Base-by-base conservation (phyloP, 2,797 vertebrate species). In the Melanotaenia pygmaea region DNA sequence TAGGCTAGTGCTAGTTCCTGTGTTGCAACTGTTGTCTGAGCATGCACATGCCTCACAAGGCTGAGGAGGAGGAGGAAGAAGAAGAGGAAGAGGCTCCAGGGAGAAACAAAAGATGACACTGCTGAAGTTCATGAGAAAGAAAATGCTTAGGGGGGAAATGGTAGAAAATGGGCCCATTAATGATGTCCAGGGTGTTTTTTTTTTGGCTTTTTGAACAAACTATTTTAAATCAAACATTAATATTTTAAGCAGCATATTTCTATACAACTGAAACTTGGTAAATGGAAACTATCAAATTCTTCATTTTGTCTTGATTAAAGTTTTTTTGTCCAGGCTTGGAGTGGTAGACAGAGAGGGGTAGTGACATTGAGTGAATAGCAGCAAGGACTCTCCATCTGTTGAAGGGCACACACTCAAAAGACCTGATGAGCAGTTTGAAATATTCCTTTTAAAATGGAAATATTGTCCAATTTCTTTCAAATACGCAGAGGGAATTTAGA, bases 41-140 rank as follows among this genome's bases (percentile, higher is more conserved):
- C 65, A 32, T 77, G 64, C 65, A 67, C 71, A 85, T 85, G 56
- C 35, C 81, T 87, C 85, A 88, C 83, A 77, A 76, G 64, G 81
- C 59, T 18, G 43, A 64, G 58, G 66, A 72, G 50, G 47, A 67
- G 62, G 62, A 67, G 37, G 60, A 75, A 18, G 74, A 73, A 8
- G 72, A 77, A 1, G 67, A 76, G 51, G 73, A 88, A 74, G 89
- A 82, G 75, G 77, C 88, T 88, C 74, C 66, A n/a, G 83, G 82
- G 90, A 85, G 76, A 66, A 81, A 77, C 70, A 35, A 63, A 43
- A 74, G 78, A 82, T 83, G 70, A 88, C 82, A 78, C 59, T 65
- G 45, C 37, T 8, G 69, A 83, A 87, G 87, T 87, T 92, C 89
- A 89, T 92, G 91, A 91, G 90, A 92, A 93, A 88, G 76, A 88